These are phyloP conservation scores for Laticauda colubrina DNA, from an alignment of 2,113 vertebrate species.

Conservation along the genomic window DNA sequence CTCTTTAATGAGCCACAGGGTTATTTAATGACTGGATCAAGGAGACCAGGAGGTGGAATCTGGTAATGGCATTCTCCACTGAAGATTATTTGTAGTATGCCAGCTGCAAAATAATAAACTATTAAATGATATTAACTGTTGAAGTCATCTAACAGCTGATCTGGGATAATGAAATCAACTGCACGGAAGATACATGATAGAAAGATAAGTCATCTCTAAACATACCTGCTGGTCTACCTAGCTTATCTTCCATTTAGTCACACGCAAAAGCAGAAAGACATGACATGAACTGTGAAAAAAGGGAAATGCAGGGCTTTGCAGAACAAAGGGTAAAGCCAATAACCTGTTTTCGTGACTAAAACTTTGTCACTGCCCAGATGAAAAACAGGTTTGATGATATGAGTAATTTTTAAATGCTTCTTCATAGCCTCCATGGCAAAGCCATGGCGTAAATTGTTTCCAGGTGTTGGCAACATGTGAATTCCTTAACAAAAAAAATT, in stretches of 20 bases:
- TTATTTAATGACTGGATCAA: not conserved
- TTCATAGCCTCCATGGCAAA: not conserved
- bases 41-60: not conserved
- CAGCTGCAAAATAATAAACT: not conserved
- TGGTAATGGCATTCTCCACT: not conserved
- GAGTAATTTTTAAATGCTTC: not conserved
- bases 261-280: not conserved
- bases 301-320: not conserved
- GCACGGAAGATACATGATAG: not conserved
- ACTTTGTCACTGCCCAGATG: not conserved
- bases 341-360: not conserved
- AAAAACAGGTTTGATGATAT: not conserved
- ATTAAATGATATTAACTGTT: not conserved
- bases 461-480: not conserved
- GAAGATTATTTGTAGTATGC: not conserved
- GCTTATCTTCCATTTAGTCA: not conserved
- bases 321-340: not conserved
- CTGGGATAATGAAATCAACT: not conserved
- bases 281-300: not conserved
- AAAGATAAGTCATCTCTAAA: not conserved
- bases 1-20: not conserved
- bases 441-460: not conserved
- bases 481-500: not conserved
- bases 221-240: not conserved
- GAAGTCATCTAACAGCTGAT: not conserved